A percentile compares a stretch with the other conserved stretches of the same genome.
Evolutionary conservation across 2,888 invertebrate genomes (phyloP).

Genomic region (Melangyna quadrimaculata): DNA sequence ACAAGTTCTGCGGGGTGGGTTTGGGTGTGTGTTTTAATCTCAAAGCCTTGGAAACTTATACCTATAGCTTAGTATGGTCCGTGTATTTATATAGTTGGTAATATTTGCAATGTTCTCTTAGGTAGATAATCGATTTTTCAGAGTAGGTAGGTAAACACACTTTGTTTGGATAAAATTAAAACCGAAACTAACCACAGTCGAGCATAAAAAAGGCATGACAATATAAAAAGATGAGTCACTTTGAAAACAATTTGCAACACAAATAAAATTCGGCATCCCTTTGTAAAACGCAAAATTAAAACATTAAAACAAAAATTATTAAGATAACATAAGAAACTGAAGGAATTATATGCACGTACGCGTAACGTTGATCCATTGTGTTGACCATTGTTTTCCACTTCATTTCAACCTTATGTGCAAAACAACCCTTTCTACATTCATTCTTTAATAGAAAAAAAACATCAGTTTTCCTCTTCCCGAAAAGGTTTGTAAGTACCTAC

Average conservation of each 20-base stretch:
- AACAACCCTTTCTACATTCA: too few relatives aligned
- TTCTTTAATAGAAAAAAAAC: too few relatives aligned
- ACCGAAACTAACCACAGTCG: neutral
- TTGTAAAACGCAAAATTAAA: neutral
- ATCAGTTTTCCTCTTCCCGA: too few relatives aligned
- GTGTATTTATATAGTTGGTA: conserved; percentile 7
- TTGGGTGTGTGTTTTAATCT: conserved; percentile 42
- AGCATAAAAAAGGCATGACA: neutral
- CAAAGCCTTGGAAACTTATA: neutral
- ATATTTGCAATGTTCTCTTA: conserved; percentile 52
- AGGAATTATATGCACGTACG: neutral
- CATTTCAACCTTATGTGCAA: too few relatives aligned
- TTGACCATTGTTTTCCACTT: too few relatives aligned
- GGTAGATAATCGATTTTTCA: conserved; percentile 34
- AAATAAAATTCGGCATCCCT: neutral
- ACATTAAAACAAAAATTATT: neutral
- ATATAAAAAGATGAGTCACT: neutral
- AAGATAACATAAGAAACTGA: neutral
- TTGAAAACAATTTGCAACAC: neutral
- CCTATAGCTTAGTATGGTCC: neutral
- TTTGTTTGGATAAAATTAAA: neutral
- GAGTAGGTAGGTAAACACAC: neutral
- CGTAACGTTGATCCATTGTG: too few relatives aligned
- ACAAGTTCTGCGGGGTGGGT: conserved; percentile 35
- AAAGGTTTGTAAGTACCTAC: too few relatives aligned